Base-by-base conservation (phyloP, 2,113 vertebrate species). In the Phainopepla nitens region DNA sequence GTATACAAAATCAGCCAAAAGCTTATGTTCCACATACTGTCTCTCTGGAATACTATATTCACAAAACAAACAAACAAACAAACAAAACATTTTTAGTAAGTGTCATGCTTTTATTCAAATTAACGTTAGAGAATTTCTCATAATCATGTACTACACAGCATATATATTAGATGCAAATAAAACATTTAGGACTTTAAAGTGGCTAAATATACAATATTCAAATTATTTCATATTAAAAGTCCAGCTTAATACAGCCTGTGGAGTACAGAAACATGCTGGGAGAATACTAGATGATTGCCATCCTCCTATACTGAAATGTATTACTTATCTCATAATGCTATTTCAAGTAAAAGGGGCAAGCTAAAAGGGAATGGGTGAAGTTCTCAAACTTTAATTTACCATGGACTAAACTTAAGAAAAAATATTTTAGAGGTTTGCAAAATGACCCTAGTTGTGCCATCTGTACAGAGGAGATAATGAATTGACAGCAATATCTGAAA, bases 381-480 rank as follows among this genome's bases (percentile, higher is more conserved):
- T 95, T 96, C 72, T 76, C 49, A 91, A 93, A 91, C 78, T 89
- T 89, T 35, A 97, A 93, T 75, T 47, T 78, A 54, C 28, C 47
- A 33, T 33, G 58, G 42, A 29, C 84, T 82, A 80, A 90, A 94
- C 36, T 66, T 61, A 65, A 47, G 11, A 77, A 91, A 87, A 91
- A 82, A 33, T 44, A 69, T 45, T 87, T 85, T 21, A 72, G 62
- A 90, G 60, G 75, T 82, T 91, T 92, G 39, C 45, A 60, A 56
- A 95, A 89, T 82, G 64, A 79, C 65, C 70, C 61, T 4, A 5
- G n/a, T 56, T 79, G 41, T 79, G 64, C 61, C 92, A 56, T 84
- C 56, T 85, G 94, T 92, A 90, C 54, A 94, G 89, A 82, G 79
- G 28, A 94, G 87, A 96, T 81, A 95, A 72, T 57, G 51, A 90